Evolutionary conservation across 2,888 invertebrate genomes (phyloP).

Genomic region (Teleogryllus oceanicus): DNA sequence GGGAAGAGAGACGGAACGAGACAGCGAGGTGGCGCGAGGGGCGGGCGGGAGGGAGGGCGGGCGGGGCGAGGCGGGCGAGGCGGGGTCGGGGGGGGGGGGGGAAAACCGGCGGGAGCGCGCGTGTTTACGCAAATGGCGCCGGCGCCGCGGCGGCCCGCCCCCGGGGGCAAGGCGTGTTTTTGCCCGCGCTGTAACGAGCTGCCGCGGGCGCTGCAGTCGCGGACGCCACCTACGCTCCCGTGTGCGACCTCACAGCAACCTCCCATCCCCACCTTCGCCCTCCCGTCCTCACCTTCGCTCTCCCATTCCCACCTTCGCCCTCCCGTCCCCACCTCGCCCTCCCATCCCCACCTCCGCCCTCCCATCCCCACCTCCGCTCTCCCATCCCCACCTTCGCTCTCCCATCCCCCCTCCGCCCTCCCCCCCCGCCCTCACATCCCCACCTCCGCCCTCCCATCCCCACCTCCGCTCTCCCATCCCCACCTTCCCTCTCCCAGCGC

Average conservation of each 20-base stretch:
- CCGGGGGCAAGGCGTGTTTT: too few relatives aligned
- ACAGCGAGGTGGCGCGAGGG: too few relatives aligned
- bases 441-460: background rate
- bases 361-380: background rate
- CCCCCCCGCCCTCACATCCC: too few relatives aligned
- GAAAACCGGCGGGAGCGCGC: background rate
- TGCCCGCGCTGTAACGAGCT: too few relatives aligned
- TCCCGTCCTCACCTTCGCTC: background rate
- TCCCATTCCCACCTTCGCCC: background rate
- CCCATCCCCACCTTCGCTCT: background rate
- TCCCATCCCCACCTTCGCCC: background rate
- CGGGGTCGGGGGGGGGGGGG: background rate
- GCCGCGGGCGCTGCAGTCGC: too few relatives aligned
- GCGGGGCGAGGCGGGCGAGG: background rate
- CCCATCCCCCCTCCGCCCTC: background rate
- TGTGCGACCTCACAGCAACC: too few relatives aligned
- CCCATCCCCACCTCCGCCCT: background rate
- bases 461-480: background rate
- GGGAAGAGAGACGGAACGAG: too few relatives aligned
- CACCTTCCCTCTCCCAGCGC: background rate
- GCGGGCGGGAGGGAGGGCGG: too few relatives aligned
- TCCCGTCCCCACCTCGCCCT: background rate
- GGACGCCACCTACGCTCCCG: background rate
- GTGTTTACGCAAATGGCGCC: slow-evolving; percentile 18
- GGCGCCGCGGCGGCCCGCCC: background rate